Evolutionary conservation across 2,888 invertebrate genomes (phyloP).

Genomic region (Neoascia interrupta): DNA sequence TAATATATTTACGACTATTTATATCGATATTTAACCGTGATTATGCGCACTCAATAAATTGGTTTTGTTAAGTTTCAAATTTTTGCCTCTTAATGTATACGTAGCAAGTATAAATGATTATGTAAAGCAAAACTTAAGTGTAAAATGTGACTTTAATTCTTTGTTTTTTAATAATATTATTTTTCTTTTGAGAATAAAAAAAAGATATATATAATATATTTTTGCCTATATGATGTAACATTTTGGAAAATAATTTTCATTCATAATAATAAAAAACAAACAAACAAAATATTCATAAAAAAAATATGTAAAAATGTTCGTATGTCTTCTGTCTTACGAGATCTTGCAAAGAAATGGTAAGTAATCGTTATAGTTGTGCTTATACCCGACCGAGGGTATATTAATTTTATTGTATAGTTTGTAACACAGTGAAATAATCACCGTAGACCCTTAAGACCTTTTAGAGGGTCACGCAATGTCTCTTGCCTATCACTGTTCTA

Average conservation of each 20-base stretch:
- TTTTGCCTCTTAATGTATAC: conserved; percentile 58
- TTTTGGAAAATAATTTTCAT: conserved; percentile 61
- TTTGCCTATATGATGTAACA: conserved; percentile 60
- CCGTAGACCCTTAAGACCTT: too few relatives aligned
- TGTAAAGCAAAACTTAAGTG: conserved; percentile 15
- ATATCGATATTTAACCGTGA: conserved; percentile 17
- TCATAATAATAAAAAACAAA: conserved; percentile 60
- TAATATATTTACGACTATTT: conserved; percentile 33
- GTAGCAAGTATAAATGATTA: conserved; percentile 18
- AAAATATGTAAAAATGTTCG: too few relatives aligned
- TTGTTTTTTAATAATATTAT: conserved; percentile 19
- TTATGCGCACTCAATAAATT: conserved; percentile 22
- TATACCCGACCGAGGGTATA: too few relatives aligned
- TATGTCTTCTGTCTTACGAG: too few relatives aligned
- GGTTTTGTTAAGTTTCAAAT: conserved; percentile 41
- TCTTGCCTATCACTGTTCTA: too few relatives aligned
- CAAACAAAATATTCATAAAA: too few relatives aligned
- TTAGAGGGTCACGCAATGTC: too few relatives aligned
- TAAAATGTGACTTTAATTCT: conserved; percentile 34
- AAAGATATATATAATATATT: conserved; percentile 46
- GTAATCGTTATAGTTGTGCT: too few relatives aligned
- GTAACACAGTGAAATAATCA: too few relatives aligned
- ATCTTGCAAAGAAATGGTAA: too few relatives aligned
- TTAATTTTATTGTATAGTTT: too few relatives aligned
- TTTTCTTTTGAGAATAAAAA: conserved; percentile 26